A percentile compares a stretch with the other conserved stretches of the same genome.
phyloP scores from a whole-genome alignment of 1,140 invertebrate species.

The Hyles euphorbiae region DNA sequence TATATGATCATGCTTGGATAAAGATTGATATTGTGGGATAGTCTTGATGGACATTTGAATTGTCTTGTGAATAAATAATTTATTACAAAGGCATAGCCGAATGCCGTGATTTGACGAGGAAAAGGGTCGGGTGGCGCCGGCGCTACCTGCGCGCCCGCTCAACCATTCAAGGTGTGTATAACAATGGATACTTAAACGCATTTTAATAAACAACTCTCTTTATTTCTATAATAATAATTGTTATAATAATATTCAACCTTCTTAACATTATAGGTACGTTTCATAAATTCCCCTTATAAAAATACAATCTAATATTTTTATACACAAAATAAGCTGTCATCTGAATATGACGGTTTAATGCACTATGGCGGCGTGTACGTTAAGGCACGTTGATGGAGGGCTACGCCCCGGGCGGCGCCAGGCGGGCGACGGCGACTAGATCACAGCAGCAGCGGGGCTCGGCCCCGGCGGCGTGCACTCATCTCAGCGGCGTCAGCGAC shows the following conservation, averaged over 20 bases:
- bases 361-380: constrained; percentile 67
- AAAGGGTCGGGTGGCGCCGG: constrained; percentile 37
- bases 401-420: constrained; percentile 70
- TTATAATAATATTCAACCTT: constrained; percentile 61
- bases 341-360: constrained; percentile 59
- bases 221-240: constrained; percentile 66
- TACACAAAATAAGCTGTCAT: constrained; percentile 70
- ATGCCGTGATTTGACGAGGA: too few species aligned
- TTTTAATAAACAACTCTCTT: constrained; percentile 67
- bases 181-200: constrained; percentile 36
- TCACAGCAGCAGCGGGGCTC: constrained; percentile 57
- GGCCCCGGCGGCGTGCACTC: constrained; percentile 51
- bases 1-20: too few species aligned
- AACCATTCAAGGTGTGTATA: constrained; percentile 9
- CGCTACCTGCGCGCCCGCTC: constrained; percentile 49
- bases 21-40: too few species aligned
- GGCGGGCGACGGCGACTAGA: constrained; percentile 69
- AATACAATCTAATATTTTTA: constrained; percentile 67
- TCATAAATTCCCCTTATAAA: constrained; percentile 71
- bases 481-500: constrained; percentile 54
- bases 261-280: constrained; percentile 62
- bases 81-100: too few species aligned
- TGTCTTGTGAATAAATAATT: too few species aligned
- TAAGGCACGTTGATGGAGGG: constrained; percentile 69
- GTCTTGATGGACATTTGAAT: too few species aligned